Evolutionary conservation across 2,888 invertebrate genomes (phyloP).

Genomic region (Pollenia griseotomentosa): DNA sequence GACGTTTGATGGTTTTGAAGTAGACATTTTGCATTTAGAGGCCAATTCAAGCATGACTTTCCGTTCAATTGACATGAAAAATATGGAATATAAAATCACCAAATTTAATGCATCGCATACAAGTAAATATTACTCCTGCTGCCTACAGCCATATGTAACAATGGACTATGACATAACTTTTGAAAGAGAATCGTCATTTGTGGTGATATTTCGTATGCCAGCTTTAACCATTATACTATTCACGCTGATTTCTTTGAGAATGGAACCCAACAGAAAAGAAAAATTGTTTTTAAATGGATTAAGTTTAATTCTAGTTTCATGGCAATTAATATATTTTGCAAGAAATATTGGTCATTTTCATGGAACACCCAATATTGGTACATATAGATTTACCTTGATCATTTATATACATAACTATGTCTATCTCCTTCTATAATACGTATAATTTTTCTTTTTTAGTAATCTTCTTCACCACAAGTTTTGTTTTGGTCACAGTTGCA

Average conservation of each 20-base stretch:
- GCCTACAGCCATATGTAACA: conserved; percentile 86
- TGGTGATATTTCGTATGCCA: conserved; percentile 86
- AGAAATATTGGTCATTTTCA: conserved; percentile 83
- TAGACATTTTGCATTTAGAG: conserved; percentile 84
- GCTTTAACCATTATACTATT: conserved; percentile 86
- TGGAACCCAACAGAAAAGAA: conserved; percentile 87
- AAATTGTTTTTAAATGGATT: conserved; percentile 86
- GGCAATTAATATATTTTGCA: conserved; percentile 87
- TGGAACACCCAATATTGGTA: conserved; percentile 83
- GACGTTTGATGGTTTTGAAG: conserved; percentile 87
- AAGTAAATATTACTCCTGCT: conserved; percentile 85
- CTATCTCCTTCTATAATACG: not conserved
- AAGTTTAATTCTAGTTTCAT: conserved; percentile 85
- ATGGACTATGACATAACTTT: conserved; percentile 85
- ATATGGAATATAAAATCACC: conserved; percentile 81
- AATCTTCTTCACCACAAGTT: conserved; percentile 85
- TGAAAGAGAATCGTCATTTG: conserved; percentile 86
- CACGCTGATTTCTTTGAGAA: conserved; percentile 86
- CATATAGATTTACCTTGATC: not conserved
- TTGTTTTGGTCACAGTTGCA: conserved; percentile 85
- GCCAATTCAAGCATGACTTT: conserved; percentile 74
- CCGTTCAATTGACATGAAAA: conserved; percentile 74
- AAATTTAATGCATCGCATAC: conserved; percentile 79
- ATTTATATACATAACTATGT: not conserved
- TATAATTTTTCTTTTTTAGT: conserved; percentile 82